These are phyloP conservation scores for Carettochelys insculpta DNA, from an alignment of 2,113 vertebrate species.

Conservation along the genomic window DNA sequence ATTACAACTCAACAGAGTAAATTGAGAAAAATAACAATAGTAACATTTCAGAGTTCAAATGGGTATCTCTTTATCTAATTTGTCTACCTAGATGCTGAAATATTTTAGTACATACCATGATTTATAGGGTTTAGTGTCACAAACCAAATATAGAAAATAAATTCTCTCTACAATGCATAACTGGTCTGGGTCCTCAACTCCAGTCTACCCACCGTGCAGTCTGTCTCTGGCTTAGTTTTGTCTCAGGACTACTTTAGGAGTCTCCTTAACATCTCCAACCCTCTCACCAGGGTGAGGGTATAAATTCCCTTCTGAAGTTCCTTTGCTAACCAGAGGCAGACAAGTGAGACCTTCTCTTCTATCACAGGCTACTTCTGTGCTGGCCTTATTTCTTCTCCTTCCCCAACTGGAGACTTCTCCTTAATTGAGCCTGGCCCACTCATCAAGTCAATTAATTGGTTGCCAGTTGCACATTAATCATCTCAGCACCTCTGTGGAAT, in stretches of 20 bases:
- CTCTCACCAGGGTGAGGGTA: background rate
- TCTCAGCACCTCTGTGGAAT: background rate
- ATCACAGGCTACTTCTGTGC: background rate
- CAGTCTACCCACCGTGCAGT: background rate
- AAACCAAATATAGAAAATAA: conserved; percentile 49
- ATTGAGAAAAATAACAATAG: conserved; percentile 30
- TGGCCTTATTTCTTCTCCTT: background rate
- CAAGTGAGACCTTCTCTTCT: background rate
- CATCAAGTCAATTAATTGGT: background rate
- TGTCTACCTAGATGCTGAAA: conserved; percentile 20
- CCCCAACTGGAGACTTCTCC: background rate
- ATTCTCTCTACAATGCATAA: background rate
- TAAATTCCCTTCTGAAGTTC: background rate
- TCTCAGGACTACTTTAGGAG: background rate
- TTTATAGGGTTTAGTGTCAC: conserved; percentile 13
- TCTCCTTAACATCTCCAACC: background rate
- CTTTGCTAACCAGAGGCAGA: background rate
- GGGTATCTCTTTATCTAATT: conserved; percentile 49
- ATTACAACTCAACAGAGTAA: conserved; percentile 57
- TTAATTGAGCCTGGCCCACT: background rate
- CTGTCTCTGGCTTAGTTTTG: background rate
- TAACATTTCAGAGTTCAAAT: conserved; percentile 48
- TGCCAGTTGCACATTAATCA: background rate
- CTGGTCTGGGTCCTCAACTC: background rate
- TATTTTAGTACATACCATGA: background rate